phyloP scores from a whole-genome alignment of 2,888 invertebrate genomes.

The Harpalus rufipes region DNA sequence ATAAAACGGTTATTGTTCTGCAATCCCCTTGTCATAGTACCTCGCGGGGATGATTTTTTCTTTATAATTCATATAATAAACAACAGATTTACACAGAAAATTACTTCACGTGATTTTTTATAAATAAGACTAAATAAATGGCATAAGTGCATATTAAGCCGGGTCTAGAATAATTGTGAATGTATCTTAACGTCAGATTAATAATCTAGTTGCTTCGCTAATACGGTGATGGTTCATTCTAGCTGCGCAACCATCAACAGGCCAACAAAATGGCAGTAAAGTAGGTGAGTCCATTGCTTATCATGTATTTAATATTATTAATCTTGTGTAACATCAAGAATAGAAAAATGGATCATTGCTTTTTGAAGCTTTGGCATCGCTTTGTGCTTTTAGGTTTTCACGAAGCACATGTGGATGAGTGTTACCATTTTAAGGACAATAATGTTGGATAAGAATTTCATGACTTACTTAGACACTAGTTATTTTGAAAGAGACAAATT shows the following conservation, averaged over 20 bases:
- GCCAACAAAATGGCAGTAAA: conserved; percentile 76
- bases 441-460: not conserved
- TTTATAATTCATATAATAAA: too few relatives aligned
- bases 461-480: conserved; percentile 18
- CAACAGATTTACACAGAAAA: too few relatives aligned
- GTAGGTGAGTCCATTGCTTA: conserved; percentile 75
- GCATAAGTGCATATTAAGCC: too few relatives aligned
- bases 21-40: too few relatives aligned
- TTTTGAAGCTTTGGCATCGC: conserved; percentile 58
- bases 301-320: too few relatives aligned
- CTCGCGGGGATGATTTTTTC: too few relatives aligned
- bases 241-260: conserved; percentile 74
- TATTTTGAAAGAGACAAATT: conserved; percentile 4
- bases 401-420: conserved; percentile 12
- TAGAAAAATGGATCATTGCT: conserved; percentile 41
- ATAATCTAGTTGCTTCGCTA: conserved; percentile 70
- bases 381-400: conserved; percentile 51
- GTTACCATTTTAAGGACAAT: not conserved
- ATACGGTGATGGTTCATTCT: conserved; percentile 73
- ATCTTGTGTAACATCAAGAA: conserved; percentile 17
- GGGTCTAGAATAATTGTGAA: too few relatives aligned
- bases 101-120: too few relatives aligned
- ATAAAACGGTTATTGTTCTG: too few relatives aligned
- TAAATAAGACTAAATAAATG: too few relatives aligned
- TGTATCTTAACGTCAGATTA: too few relatives aligned